Evolutionary conservation across 2,888 invertebrate genomes (phyloP).

Genomic region (Nycteola revayana): DNA sequence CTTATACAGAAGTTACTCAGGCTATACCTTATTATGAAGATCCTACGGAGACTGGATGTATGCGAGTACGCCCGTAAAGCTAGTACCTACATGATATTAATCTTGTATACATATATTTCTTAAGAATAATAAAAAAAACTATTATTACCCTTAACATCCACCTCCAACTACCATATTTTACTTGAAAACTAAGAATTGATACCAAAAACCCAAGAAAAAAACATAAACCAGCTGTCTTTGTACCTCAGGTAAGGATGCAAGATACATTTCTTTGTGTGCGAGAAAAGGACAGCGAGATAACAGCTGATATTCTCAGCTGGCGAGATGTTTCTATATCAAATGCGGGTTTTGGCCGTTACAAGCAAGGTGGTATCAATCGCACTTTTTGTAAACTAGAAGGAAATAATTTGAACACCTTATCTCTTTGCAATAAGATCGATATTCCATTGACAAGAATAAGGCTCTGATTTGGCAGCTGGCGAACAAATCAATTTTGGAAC

Average conservation of each 20-base stretch:
- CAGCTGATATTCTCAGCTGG: conserved; percentile 21
- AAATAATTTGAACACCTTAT: too few species aligned
- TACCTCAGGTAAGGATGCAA: conserved; percentile 15
- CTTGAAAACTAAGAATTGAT: conserved; percentile 9
- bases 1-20: too few species aligned
- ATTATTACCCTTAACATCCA: too few species aligned
- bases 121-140: too few species aligned
- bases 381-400: conserved; percentile 11
- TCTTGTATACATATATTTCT: too few species aligned
- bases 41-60: too few species aligned
- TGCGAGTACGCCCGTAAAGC: too few species aligned
- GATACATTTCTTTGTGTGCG: conserved; percentile 2
- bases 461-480: too few species aligned
- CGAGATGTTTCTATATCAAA: conserved; percentile 24
- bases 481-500: too few species aligned
- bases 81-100: too few species aligned
- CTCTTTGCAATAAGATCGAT: conserved; percentile 5
- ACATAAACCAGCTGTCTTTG: conserved; percentile 18
- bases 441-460: neutral
- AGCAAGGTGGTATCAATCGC: conserved; percentile 16
- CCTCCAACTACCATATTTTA: neutral
- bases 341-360: conserved; percentile 11
- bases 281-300: conserved; percentile 13
- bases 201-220: conserved; percentile 8
- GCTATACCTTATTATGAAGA: too few species aligned